These are phyloP conservation scores for Atrina japonica DNA, from an alignment of 2,888 invertebrate genomes.

Conservation along the genomic window DNA sequence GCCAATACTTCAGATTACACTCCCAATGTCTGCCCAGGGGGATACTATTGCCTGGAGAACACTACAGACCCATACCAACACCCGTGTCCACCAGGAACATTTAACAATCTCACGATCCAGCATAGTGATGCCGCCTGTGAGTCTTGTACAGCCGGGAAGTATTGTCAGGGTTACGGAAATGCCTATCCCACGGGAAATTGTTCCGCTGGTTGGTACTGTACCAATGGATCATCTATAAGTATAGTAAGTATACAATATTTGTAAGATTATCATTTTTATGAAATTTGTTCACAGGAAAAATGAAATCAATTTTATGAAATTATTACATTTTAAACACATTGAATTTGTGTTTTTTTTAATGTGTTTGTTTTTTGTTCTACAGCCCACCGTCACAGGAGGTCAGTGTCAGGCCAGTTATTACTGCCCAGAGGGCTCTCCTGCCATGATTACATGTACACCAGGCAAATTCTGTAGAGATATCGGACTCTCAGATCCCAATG, in stretches of 20 bases:
- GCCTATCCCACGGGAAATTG: slow-evolving; percentile 69
- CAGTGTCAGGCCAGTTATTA: slow-evolving; percentile 73
- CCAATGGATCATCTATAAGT: slow-evolving; percentile 62
- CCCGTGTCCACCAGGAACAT: slow-evolving; percentile 73
- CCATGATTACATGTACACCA: slow-evolving; percentile 70
- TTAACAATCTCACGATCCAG: slow-evolving; percentile 66
- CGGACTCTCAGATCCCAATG: slow-evolving; percentile 66
- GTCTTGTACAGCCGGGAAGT: slow-evolving; percentile 70
- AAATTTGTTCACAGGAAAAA: too few species aligned
- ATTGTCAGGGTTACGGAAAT: slow-evolving; percentile 72
- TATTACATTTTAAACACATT: too few species aligned
- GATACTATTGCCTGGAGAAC: slow-evolving; percentile 69
- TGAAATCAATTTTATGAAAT: too few species aligned
- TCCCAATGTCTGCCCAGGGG: slow-evolving; percentile 71
- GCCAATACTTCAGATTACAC: slow-evolving; percentile 75
- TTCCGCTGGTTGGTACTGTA: slow-evolving; percentile 73
- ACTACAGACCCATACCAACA: slow-evolving; percentile 65
- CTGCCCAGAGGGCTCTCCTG: slow-evolving; percentile 73
- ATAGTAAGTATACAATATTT: slow-evolving; percentile 4
- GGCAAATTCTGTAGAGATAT: slow-evolving; percentile 74
- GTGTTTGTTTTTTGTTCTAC: slow-evolving; percentile 40
- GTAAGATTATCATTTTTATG: too few species aligned
- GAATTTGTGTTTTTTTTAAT: too few species aligned
- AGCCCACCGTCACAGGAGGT: slow-evolving; percentile 74
- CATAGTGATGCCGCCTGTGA: slow-evolving; percentile 59